These are phyloP conservation scores for Puntigrus tetrazona DNA, from an alignment of 2,113 vertebrate genomes.

Conservation along the genomic window DNA sequence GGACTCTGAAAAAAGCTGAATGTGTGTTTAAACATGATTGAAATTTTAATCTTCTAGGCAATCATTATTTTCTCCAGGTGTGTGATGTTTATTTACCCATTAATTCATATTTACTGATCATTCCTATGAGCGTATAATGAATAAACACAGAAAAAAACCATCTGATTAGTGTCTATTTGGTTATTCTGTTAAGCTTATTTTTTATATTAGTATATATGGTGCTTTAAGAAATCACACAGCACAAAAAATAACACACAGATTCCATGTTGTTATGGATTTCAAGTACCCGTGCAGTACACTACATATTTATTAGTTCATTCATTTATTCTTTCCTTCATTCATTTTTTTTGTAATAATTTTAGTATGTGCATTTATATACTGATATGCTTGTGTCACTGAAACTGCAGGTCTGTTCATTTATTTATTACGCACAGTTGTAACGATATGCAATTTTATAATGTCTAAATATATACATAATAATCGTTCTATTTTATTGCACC, in stretches of 20 bases:
- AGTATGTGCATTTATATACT: background rate
- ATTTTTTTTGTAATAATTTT: background rate
- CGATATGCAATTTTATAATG: too few relatives aligned
- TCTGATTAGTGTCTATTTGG: background rate
- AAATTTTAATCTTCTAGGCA: conserved; percentile 30
- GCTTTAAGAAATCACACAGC: background rate
- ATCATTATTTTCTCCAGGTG: conserved; percentile 21
- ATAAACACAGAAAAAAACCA: background rate
- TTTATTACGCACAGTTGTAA: too few relatives aligned
- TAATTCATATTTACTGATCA: conserved; percentile 17
- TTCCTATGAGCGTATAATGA: background rate
- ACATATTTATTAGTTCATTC: background rate
- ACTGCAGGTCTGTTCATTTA: too few relatives aligned
- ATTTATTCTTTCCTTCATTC: background rate
- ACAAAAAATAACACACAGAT: background rate
- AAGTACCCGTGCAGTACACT: background rate
- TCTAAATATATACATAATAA: too few relatives aligned
- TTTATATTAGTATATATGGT: background rate
- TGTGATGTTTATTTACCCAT: conserved; percentile 12
- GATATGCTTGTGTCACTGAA: too few relatives aligned
- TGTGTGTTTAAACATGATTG: background rate
- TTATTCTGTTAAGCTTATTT: background rate
- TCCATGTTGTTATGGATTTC: background rate
- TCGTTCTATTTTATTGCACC: background rate
- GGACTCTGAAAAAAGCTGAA: background rate